Evolutionary conservation across 2,888 invertebrate genomes (phyloP).

Genomic region (Agapetus fuscipes): DNA sequence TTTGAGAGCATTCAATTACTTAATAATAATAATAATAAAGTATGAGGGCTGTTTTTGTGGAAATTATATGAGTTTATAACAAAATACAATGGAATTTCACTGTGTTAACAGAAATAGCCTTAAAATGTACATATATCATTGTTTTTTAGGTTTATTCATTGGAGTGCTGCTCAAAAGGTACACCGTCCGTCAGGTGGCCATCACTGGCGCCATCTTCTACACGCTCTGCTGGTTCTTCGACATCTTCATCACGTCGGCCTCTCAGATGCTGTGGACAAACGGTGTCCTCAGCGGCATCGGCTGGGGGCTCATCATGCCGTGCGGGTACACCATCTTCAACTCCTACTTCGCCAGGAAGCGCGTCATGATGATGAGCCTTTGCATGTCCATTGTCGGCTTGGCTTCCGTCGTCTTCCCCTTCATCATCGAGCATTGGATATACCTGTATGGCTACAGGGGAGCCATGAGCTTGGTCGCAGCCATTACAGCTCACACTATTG

Average conservation of each 20-base stretch:
- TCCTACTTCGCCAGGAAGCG: conserved; percentile 48
- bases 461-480: conserved; percentile 59
- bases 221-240: conserved; percentile 52
- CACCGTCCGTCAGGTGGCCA: conserved; percentile 54
- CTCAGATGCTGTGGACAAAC: conserved; percentile 54
- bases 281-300: conserved; percentile 56
- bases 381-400: conserved; percentile 50
- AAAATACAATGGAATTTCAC: too few species aligned
- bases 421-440: conserved; percentile 40
- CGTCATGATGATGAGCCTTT: conserved; percentile 50
- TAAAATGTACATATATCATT: too few species aligned
- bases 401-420: conserved; percentile 52
- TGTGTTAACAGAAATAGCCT: too few species aligned
- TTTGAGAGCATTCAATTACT: too few species aligned
- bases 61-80: too few species aligned
- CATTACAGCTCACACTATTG: conserved; percentile 55
- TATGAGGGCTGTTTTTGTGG: too few species aligned
- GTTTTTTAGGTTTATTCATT: not conserved
- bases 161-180: conserved; percentile 50
- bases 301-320: conserved; percentile 63
- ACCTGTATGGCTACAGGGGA: conserved; percentile 54
- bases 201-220: conserved; percentile 54
- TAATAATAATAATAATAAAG: too few species aligned
- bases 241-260: conserved; percentile 52
- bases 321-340: conserved; percentile 55